Conservation (phyloP, 1,140 invertebrate genomes). For the Halyomorpha halys region DNA sequence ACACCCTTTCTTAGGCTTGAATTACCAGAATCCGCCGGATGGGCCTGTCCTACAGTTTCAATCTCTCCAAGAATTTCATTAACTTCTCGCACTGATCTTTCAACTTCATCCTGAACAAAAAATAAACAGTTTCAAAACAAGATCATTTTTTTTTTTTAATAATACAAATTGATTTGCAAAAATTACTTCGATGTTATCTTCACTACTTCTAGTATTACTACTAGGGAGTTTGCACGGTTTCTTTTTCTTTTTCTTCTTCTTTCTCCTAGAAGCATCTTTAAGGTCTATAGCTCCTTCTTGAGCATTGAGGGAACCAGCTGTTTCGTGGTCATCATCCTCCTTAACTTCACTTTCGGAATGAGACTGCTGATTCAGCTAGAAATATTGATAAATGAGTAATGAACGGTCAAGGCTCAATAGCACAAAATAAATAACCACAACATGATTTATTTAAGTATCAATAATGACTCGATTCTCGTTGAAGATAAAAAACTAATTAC, state of each 20-base stretch:
- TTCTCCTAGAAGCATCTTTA: conserved; percentile 40
- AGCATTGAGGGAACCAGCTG: conserved; percentile 43
- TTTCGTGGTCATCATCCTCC: conserved; percentile 54
- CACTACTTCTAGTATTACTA: conserved; percentile 44
- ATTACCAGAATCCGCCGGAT: conserved; percentile 9
- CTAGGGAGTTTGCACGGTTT: conserved; percentile 40
- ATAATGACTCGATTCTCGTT: background rate
- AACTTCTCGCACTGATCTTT: conserved; percentile 57
- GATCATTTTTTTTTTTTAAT: background rate
- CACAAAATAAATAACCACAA: background rate
- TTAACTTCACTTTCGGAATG: conserved; percentile 55
- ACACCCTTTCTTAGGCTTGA: conserved; percentile 38
- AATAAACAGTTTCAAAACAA: background rate
- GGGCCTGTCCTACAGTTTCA: conserved; percentile 23
- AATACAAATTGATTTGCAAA: background rate
- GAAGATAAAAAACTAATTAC: conserved; percentile 35
- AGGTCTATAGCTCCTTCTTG: conserved; percentile 34
- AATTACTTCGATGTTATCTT: conserved; percentile 47
- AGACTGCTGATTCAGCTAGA: conserved; percentile 47
- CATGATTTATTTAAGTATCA: too few species aligned
- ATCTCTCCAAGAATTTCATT: conserved; percentile 57
- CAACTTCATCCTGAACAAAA: conserved; percentile 56
- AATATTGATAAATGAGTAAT: background rate
- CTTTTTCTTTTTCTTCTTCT: conserved; percentile 56
- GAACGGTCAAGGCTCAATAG: background rate